Percentiles rank a stretch among this genome's conserved stretches.
Evolutionary conservation across 1,140 invertebrate species (phyloP).

Genomic region (Drosophila leontia): DNA sequence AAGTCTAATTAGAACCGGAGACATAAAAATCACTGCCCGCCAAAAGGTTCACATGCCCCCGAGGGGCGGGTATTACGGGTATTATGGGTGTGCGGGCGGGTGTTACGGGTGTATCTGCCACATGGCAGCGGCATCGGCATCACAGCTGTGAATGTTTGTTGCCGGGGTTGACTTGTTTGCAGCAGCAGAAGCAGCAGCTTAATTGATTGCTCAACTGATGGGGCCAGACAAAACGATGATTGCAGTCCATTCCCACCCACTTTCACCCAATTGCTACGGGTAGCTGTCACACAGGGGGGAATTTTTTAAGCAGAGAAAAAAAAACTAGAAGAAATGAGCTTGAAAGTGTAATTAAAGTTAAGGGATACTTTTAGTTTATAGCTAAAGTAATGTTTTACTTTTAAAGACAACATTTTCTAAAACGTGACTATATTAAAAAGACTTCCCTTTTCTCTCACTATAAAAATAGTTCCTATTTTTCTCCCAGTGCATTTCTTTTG

Average conservation of each 20-base stretch:
- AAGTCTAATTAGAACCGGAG: conserved; percentile 82
- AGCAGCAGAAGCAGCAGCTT: conserved; percentile 64
- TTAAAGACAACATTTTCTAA: background rate
- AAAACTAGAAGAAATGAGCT: background rate
- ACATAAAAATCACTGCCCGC: conserved; percentile 70
- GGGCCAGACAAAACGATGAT: conserved; percentile 60
- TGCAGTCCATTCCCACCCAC: conserved; percentile 47
- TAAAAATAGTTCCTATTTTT: background rate
- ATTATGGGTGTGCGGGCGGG: conserved; percentile 11
- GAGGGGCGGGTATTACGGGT: conserved; percentile 1
- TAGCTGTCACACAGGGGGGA: background rate
- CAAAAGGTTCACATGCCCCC: conserved; percentile 32
- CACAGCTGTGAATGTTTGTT: conserved; percentile 54
- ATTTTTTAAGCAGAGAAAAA: background rate
- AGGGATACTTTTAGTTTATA: background rate
- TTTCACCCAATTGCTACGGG: conserved; percentile 39
- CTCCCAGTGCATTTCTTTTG: conserved; percentile 13
- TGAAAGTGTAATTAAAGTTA: background rate
- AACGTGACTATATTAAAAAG: no score
- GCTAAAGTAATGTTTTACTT: no score
- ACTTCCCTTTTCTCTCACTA: background rate
- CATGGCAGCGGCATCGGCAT: conserved; percentile 8
- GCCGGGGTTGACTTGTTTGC: conserved; percentile 59
- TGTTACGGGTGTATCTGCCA: conserved; percentile 9
- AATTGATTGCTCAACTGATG: conserved; percentile 79